These are phyloP conservation scores for Orchesellides sinensis DNA, from an alignment of 2,888 invertebrate species.

Conservation along the genomic window DNA sequence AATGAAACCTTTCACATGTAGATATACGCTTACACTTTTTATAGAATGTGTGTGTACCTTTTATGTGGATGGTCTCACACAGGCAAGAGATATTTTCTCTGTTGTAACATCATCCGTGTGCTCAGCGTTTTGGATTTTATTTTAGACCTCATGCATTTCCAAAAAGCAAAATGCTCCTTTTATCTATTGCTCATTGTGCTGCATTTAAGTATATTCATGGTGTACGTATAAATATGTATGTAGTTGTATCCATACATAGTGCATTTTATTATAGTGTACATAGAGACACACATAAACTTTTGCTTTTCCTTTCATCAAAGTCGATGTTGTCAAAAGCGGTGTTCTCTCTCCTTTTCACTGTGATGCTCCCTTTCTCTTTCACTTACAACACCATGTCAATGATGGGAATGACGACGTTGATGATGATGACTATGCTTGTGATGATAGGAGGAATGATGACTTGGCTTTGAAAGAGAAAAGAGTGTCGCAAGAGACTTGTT, in stretches of 20 bases:
- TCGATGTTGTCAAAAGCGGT: conserved; percentile 50
- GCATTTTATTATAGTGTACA: too few species aligned
- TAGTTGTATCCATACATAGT: background rate
- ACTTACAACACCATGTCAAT: conserved; percentile 41
- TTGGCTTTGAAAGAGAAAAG: conserved; percentile 29
- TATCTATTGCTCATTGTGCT: conserved; percentile 9
- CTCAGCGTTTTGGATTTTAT: conserved; percentile 26
- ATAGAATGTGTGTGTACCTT: conserved; percentile 1
- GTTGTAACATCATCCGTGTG: conserved; percentile 17
- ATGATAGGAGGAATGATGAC: conserved; percentile 54
- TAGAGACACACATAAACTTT: conserved; percentile 17
- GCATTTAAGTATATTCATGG: conserved; percentile 1
- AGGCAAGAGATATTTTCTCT: conserved; percentile 31
- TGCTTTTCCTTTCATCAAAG: conserved; percentile 40
- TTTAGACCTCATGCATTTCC: conserved; percentile 6
- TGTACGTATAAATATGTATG: background rate
- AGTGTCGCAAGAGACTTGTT: conserved; percentile 13
- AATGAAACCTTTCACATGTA: conserved; percentile 1
- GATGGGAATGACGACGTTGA: conserved; percentile 53
- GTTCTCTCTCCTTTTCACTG: conserved; percentile 39
- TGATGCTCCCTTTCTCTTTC: conserved; percentile 46
- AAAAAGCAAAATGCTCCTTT: conserved; percentile 27
- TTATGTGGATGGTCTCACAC: background rate
- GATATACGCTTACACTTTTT: background rate
- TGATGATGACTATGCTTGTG: conserved; percentile 58